Evolutionary conservation across 2,888 invertebrate genomes (phyloP).

Genomic region (Pherbina coryleti): DNA sequence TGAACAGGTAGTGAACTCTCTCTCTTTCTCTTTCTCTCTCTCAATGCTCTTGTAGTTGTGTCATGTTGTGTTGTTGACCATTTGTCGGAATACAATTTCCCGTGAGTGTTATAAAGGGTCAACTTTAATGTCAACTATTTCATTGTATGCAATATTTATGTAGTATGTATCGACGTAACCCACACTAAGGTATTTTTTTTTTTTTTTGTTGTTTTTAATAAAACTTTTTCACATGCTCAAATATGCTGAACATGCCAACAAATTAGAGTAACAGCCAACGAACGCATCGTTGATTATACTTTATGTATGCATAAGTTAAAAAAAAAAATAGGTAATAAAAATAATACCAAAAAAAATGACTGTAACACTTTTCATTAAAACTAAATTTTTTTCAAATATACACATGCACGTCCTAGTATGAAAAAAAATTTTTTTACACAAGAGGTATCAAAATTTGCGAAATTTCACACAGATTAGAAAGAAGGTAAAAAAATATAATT

Average conservation of each 20-base stretch:
- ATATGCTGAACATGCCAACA: neutral
- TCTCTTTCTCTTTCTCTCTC: too few species aligned
- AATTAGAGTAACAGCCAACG: conserved; percentile 3
- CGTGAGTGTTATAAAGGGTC: conserved; percentile 12
- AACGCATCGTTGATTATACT: neutral
- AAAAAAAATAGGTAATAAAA: neutral
- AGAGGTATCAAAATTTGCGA: too few species aligned
- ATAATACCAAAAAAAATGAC: neutral
- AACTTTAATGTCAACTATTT: conserved; percentile 32
- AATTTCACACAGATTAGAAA: too few species aligned
- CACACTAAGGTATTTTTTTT: neutral
- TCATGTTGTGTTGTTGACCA: neutral
- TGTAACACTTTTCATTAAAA: neutral
- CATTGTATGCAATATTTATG: neutral
- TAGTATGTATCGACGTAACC: neutral
- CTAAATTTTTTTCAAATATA: neutral
- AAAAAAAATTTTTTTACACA: too few species aligned
- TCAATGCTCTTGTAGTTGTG: neutral
- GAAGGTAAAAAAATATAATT: too few species aligned
- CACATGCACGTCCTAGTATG: too few species aligned
- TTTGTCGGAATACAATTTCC: conserved; percentile 13
- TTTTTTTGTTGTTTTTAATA: neutral
- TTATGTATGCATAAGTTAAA: conserved; percentile 21
- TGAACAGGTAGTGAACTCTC: too few species aligned
- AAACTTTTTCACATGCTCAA: neutral